Conservation (phyloP, 2,888 invertebrate species). For the Aleiodes leptofemur region DNA sequence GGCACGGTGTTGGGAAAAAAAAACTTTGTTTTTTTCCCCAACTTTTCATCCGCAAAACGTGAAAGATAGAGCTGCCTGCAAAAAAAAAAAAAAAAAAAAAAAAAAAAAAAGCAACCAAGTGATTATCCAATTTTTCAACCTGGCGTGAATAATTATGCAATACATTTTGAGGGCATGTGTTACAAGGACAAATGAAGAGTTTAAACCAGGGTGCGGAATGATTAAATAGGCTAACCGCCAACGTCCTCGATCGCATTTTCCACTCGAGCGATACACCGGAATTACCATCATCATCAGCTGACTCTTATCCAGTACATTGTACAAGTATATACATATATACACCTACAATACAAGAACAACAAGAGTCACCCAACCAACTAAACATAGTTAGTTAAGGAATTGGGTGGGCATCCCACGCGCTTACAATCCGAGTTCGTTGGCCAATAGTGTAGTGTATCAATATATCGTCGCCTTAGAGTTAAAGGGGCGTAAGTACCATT, state of each 20-base stretch:
- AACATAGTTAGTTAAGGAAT: slow-evolving; percentile 1
- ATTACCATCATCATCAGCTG: slow-evolving; percentile 48
- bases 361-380: too few species aligned
- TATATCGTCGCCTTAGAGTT: too few species aligned
- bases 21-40: slow-evolving; percentile 14
- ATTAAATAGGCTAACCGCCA: slow-evolving; percentile 49
- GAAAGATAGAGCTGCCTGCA: neutral
- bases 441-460: neutral
- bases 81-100: neutral
- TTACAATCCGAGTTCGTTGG: neutral
- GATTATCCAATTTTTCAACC: neutral
- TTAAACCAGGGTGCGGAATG: slow-evolving; percentile 41
- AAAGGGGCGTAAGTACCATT: too few species aligned
- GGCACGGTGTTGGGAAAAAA: slow-evolving; percentile 20
- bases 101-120: neutral
- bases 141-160: slow-evolving; percentile 8
- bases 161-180: slow-evolving; percentile 28
- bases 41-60: slow-evolving; percentile 17
- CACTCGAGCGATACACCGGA: slow-evolving; percentile 34
- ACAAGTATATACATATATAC: neutral
- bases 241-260: slow-evolving; percentile 47
- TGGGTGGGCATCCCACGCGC: slow-evolving; percentile 25
- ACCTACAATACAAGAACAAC: too few species aligned
- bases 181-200: slow-evolving; percentile 8
- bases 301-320: slow-evolving; percentile 21